Base-by-base conservation (phyloP, 2,888 invertebrate species). In the Scaeva pyrastri region DNA sequence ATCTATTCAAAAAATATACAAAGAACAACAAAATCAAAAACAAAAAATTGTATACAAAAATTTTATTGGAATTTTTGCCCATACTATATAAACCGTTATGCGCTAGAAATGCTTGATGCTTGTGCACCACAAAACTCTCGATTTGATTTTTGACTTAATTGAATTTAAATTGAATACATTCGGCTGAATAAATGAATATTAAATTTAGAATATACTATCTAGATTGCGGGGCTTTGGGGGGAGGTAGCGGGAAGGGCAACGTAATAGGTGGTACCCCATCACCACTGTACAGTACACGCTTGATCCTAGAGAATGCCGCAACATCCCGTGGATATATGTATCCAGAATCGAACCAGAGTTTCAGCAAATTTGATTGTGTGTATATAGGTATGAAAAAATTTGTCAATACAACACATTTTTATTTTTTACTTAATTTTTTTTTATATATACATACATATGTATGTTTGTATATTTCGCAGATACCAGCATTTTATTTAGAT, bases 141-240 rank as follows among this genome's bases (percentile, higher is more conserved):
- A 60, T 77, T 60, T 77, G 70, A 71, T 77, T 77, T 52, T 36
- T 62, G 77, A 77, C 77, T 77, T 77, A 77, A 77, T 77, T 77
- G 77, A 77, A 77, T 77, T 77, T 77, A 77, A 77, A 77, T 77
- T 62, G 77, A 77, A 77, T 71, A 77, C 77, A 71, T 71, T 77
- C 71, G 52, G 50, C 52, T 77, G 77, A 77, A 77, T 71, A 77
- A 77, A 77, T 77, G 77, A 77, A 77, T 70, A 77, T 77, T 77
- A 77, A 77, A 77, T 77, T 71, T 62, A 70, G 43, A 77, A 70
- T 68, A 36, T 55, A 45, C n/a, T 48, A 21, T 14, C 43, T 43
- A 68, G 39, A 39, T 39, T 31, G n/a, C n/a, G 31, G 7, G 14
- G 58, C 23, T 45, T 16, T 64, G 19, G 16, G 1, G 36, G 3